Percentiles rank a stretch among this genome's conserved stretches.
Evolutionary conservation across 2,888 invertebrate species (phyloP).

Genomic region (Ophion slaviceki): DNA sequence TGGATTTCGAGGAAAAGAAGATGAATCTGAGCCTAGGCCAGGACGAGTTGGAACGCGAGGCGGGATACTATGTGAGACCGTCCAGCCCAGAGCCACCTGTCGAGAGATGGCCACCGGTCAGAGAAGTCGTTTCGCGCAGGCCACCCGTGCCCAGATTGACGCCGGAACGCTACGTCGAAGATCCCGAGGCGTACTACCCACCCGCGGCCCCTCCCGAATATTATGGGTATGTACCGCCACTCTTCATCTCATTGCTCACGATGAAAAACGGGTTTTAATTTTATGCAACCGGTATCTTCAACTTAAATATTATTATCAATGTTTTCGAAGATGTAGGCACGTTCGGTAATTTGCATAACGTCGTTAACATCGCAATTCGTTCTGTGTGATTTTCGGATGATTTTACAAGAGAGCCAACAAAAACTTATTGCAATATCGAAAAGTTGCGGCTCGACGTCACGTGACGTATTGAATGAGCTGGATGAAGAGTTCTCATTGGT

Average conservation of each 20-base stretch:
- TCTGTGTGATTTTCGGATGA: no score
- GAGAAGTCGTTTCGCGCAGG: conserved; percentile 76
- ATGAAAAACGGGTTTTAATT: neutral
- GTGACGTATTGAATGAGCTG: no score
- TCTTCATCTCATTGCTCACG: neutral
- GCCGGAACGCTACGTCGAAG: conserved; percentile 79
- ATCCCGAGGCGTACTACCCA: conserved; percentile 80
- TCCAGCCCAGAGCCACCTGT: conserved; percentile 86
- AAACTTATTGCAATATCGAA: no score
- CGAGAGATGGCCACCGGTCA: conserved; percentile 79
- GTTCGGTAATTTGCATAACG: no score
- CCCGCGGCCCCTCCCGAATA: conserved; percentile 79
- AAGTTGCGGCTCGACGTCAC: no score
- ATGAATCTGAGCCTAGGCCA: conserved; percentile 93
- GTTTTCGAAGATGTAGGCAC: no score
- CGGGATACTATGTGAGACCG: conserved; percentile 89
- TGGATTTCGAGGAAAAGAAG: conserved; percentile 98
- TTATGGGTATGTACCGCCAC: conserved; percentile 75
- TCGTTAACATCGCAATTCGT: no score
- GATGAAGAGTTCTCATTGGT: no score
- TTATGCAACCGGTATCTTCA: neutral
- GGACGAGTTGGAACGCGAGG: conserved; percentile 90
- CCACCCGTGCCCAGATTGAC: conserved; percentile 79
- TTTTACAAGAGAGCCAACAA: no score
- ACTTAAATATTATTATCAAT: no score